A percentile compares a stretch with the other conserved stretches of the same genome.
Evolutionary conservation across 30 jellyfish, hydroid and myxozoan species (phyloP).

Genomic region (Cassiopea xamachana): DNA sequence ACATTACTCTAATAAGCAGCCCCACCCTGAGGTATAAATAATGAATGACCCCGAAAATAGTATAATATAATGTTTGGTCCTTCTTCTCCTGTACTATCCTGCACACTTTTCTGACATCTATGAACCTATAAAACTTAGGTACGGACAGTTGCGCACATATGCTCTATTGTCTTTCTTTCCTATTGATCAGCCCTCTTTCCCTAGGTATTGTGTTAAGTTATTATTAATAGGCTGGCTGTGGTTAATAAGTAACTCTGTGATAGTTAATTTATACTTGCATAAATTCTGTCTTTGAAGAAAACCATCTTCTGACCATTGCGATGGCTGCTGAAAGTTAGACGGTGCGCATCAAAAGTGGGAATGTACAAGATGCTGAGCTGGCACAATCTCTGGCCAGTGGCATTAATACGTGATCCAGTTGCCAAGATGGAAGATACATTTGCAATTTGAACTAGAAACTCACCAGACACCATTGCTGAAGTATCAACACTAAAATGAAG

Average conservation of each 20-base stretch:
- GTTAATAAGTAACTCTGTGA: background rate
- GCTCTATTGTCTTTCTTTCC: too few relatives aligned
- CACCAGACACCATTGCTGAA: background rate
- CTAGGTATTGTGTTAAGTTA: too few relatives aligned
- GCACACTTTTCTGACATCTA: too few relatives aligned
- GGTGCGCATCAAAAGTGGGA: background rate
- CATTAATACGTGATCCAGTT: conserved; percentile 36
- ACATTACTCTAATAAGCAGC: too few relatives aligned
- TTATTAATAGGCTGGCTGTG: too few relatives aligned
- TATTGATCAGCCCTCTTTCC: too few relatives aligned
- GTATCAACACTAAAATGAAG: conserved; percentile 12
- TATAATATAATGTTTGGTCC: too few relatives aligned
- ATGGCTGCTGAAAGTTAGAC: background rate
- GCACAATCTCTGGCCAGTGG: background rate
- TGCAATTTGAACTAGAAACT: conserved; percentile 7
- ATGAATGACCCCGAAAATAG: too few relatives aligned
- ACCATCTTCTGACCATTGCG: background rate
- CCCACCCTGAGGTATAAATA: too few relatives aligned
- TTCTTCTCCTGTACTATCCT: too few relatives aligned
- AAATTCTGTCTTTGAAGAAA: background rate
- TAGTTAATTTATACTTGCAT: background rate
- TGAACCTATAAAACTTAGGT: too few relatives aligned
- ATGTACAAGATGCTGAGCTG: background rate
- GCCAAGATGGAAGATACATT: conserved; percentile 8
- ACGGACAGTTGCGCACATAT: too few relatives aligned